Evolutionary conservation across 2,888 invertebrate genomes (phyloP).

Genomic region (Netelia inedita): DNA sequence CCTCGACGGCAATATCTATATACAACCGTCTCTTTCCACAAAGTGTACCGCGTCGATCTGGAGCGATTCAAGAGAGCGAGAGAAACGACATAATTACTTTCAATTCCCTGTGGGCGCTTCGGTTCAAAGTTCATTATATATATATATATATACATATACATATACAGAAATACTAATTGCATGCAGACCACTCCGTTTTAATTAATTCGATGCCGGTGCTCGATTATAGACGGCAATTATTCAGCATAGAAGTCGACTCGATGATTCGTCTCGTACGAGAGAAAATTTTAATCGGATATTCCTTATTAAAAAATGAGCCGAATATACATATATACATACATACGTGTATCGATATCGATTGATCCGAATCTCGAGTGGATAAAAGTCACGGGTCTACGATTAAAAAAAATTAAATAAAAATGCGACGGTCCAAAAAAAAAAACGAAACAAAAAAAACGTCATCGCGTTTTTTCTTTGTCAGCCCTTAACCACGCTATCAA

Average conservation of each 20-base stretch:
- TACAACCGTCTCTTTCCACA: conserved; percentile 4
- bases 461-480: too few relatives aligned
- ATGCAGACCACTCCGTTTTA: conserved; percentile 73
- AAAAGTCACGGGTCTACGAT: background rate
- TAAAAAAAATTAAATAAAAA: background rate
- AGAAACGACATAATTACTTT: conserved; percentile 75
- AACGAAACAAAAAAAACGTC: background rate
- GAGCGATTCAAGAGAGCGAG: conserved; percentile 69
- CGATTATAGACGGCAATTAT: conserved; percentile 61
- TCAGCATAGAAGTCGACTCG: conserved; percentile 12
- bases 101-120: conserved; percentile 74
- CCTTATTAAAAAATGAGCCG: background rate
- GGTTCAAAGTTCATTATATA: conserved; percentile 73
- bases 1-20: conserved; percentile 45
- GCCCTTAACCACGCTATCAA: too few relatives aligned
- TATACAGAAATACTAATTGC: background rate
- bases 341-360: background rate
- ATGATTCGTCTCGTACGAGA: conserved; percentile 2
- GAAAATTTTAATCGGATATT: background rate
- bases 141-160: background rate
- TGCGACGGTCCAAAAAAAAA: background rate
- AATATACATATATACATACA: background rate
- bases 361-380: background rate
- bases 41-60: conserved; percentile 46
- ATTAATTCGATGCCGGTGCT: conserved; percentile 76